Evolutionary conservation across 1,140 invertebrate genomes (phyloP).

Genomic region (Leguminivora glycinivorella): DNA sequence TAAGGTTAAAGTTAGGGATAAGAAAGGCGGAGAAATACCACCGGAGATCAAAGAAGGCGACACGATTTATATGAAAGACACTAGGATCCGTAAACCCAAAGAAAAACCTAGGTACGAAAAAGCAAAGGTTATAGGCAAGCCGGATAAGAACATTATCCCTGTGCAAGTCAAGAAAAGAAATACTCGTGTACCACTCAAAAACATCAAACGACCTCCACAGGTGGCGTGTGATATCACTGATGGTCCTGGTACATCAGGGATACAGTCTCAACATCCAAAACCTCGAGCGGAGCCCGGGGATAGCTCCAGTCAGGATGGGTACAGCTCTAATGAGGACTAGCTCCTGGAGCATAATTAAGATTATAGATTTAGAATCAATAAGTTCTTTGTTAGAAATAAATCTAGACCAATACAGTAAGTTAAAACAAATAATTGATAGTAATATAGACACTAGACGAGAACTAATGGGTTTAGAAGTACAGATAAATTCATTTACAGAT

Average conservation of each 20-base stretch:
- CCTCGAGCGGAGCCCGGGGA: conserved; percentile 3
- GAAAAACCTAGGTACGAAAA: conserved; percentile 1
- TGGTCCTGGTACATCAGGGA: conserved; percentile 8
- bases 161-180: conserved; percentile 1
- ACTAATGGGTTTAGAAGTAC: too few relatives aligned
- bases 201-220: conserved; percentile 28
- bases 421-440: too few relatives aligned
- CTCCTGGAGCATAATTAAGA: conserved; percentile 13
- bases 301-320: conserved; percentile 15
- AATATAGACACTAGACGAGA: too few relatives aligned
- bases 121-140: conserved; percentile 8
- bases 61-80: conserved; percentile 12
- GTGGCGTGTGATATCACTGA: conserved; percentile 13
- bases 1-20: conserved; percentile 18
- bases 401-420: too few relatives aligned
- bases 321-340: conserved; percentile 20
- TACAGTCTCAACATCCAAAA: conserved; percentile 1
- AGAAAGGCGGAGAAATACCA: conserved; percentile 1
- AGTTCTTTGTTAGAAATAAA: not conserved
- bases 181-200: not conserved
- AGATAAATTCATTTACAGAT: too few relatives aligned
- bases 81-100: not conserved
- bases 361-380: not conserved
- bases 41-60: conserved; percentile 13
- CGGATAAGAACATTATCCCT: not conserved